Base-by-base conservation (phyloP, 2,888 invertebrate genomes). In the Halictus ligatus region DNA sequence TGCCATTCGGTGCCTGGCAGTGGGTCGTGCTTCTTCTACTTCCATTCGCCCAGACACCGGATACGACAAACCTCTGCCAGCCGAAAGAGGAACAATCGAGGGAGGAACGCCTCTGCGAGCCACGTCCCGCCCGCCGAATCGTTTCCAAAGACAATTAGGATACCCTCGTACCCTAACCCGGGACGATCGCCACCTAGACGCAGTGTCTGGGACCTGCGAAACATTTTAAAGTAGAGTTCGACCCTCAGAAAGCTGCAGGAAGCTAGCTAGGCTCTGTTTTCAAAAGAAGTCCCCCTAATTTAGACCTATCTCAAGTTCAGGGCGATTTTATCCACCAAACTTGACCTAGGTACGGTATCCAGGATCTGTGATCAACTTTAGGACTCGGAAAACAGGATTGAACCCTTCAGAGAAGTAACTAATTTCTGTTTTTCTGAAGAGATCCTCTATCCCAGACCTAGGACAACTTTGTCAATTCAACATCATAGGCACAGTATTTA, bases 1-100 rank as follows among this genome's bases (percentile, higher is more conserved):
- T 94, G 92, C 94, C 95, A 92, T 94, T 92, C 93, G 91, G 94
- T 94, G 89, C 94, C 94, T 94, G 94, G 94, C 92, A 69, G 88
- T 87, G 83, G 81, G 83, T 81, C 81, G 83, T 76, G 85, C 89
- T 91, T 89, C 91, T 91, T 91, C 91, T 85, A 87, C 87, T 90
- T 87, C 90, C 87, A 90, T 89, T 91, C 80, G 80, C 75, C 35
- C 78, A 86, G 88, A 88, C 85, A 85, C 80, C 87, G 83, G 87
- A 88, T 89, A 90, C 83, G 83, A 83, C 76, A 89, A 79, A 77
- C 76, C 87, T 83, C 81, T 77, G 43, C 71, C 48, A 77, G 74
- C 54, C 78, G n/a, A 83, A 82, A 81, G 83, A 85, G 79, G 80
- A 67, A 83, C 88, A 58, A 75, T 80, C 74, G 74, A 74, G 77